Percentiles rank a stretch among this genome's conserved stretches.
phyloP scores from a whole-genome alignment of 2,797 vertebrate species.

The Hylomyscus alleni region DNA sequence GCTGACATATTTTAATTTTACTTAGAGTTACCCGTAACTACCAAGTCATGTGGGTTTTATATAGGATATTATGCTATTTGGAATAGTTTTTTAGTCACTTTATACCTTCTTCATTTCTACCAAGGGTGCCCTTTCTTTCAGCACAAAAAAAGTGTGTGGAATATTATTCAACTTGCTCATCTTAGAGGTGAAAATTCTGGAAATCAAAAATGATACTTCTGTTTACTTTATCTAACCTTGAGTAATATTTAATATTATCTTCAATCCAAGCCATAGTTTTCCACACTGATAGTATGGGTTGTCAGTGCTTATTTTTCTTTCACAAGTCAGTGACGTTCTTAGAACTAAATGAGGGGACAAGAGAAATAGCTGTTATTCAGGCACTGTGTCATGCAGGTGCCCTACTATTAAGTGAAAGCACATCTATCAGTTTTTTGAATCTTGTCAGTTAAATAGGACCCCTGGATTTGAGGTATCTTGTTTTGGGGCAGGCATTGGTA shows the following conservation, averaged over 20 bases:
- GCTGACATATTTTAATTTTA: conserved; percentile 3
- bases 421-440: not conserved
- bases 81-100: not conserved
- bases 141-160: conserved; percentile 7
- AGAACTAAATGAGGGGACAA: conserved; percentile 13
- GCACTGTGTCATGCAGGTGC: not conserved
- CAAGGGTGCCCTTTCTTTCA: conserved; percentile 37
- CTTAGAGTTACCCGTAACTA: conserved; percentile 43
- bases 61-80: not conserved
- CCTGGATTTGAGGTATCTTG: not conserved
- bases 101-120: conserved; percentile 5
- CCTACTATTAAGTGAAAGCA: not conserved
- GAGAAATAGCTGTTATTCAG: conserved; percentile 50
- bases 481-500: not conserved
- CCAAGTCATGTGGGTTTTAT: not conserved
- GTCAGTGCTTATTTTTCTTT: conserved; percentile 53
- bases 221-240: conserved; percentile 53
- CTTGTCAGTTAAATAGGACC: not conserved
- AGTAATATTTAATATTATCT: conserved; percentile 35
- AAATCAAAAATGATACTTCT: conserved; percentile 53
- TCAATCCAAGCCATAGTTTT: conserved; percentile 7
- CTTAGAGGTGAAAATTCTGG: not conserved
- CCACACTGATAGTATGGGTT: not conserved
- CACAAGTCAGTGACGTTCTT: conserved; percentile 20
- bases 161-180: conserved; percentile 22